A percentile compares a stretch with the other conserved stretches of the same genome.
Evolutionary conservation across 1,140 invertebrate genomes (phyloP).

Genomic region (Tachypleus tridentatus): DNA sequence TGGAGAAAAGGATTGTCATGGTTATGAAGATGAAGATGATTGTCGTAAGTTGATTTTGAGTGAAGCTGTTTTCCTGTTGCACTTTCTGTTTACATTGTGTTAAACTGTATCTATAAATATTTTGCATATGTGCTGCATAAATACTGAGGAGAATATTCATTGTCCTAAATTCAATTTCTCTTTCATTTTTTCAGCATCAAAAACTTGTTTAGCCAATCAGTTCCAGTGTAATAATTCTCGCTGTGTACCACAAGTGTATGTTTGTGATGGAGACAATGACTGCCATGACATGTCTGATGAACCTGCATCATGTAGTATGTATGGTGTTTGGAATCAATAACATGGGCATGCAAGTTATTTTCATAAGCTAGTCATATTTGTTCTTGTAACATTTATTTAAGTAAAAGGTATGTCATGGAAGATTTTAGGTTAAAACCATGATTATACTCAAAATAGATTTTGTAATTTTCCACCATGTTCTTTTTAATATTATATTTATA

Average conservation of each 20-base stretch:
- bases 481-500: no score
- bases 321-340: conserved; percentile 75
- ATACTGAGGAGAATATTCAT: no score
- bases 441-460: no score
- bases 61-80: neutral
- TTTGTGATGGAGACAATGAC: conserved; percentile 90
- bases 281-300: conserved; percentile 80
- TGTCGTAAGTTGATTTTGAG: conserved; percentile 42
- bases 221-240: conserved; percentile 30
- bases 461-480: no score
- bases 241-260: conserved; percentile 18
- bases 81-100: no score
- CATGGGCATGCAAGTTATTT: conserved; percentile 77
- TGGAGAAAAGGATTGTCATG: conserved; percentile 50
- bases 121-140: neutral
- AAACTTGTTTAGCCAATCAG: conserved; percentile 45
- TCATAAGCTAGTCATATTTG: conserved; percentile 45
- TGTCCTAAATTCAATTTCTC: no score
- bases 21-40: conserved; percentile 55
- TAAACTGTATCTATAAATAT: neutral
- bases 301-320: conserved; percentile 14
- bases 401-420: no score
- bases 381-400: no score
- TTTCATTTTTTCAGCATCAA: conserved; percentile 30
- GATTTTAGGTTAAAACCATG: no score